Evolutionary conservation across 2,888 invertebrate species (phyloP), one percentile per base, ranked within the genome.

Genomic region (Chloromyia formosa): DNA sequence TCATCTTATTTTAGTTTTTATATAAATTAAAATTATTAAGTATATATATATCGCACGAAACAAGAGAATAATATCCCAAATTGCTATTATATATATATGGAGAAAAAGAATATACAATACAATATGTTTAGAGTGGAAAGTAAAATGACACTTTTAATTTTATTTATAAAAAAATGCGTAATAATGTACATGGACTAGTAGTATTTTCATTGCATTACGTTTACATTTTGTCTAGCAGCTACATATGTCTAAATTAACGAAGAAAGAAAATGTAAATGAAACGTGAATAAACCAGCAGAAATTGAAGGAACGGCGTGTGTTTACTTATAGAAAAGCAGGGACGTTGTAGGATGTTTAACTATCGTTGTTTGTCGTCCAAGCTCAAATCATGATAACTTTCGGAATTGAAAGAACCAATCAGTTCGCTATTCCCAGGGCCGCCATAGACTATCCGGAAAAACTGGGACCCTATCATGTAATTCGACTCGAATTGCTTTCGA

Each of bases 181-280:
- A 23, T 27, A 23, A 27, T 60, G 60, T 27, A 60, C 27, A 60
- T 23, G n/a, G 27, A 23, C 22, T 23, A 60, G 27, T 60, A 60
- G 56, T 20, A 56, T 56, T 56, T 22, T 49, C 49, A 12, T 49
- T n/a, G 49, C 18, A 35, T 35, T 35, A 20, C 56, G 23, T 60
- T 60, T 60, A 60, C 60, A 60, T 60, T 60, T 23, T 60, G 60
- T 60, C 60, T 60, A 60, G 60, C 60, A 27, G 23, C 10, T 60
- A 60, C 27, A 10, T n/a, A n/a, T n/a, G n/a, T n/a, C 60, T 60
- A 60, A 60, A 22, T 60, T 60, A 23, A 60, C 20, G 20, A 18
- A 18, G 22, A 18, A 10, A 58, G 12, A 58, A 10, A 58, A 18
- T 49, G 16, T 49, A 49, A 49, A n/a, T 49, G 49, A 49, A 49